phyloP scores from a whole-genome alignment of 2,888 invertebrate genomes.

The Chydorus sphaericus region DNA sequence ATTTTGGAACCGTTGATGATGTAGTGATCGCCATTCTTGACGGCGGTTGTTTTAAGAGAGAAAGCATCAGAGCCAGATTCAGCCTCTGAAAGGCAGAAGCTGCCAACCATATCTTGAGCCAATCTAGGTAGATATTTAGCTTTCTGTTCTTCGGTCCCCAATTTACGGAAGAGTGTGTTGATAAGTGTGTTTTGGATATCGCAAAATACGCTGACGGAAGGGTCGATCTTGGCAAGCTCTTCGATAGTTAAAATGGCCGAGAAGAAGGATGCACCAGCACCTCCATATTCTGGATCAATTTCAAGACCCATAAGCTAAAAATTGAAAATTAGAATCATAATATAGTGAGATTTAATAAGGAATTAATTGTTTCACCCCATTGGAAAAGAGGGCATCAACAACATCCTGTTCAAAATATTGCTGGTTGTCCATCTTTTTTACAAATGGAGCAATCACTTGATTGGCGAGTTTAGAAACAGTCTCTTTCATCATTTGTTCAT shows the following conservation, averaged over 20 bases:
- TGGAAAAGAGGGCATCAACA: conserved; percentile 67
- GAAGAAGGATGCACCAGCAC: conserved; percentile 78
- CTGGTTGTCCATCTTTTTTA: conserved; percentile 83
- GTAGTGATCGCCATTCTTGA: conserved; percentile 72
- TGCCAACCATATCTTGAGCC: conserved; percentile 67
- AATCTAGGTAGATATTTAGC: conserved; percentile 73
- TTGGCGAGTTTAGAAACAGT: conserved; percentile 81
- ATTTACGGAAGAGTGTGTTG: conserved; percentile 64
- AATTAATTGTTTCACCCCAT: conserved; percentile 50
- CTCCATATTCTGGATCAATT: conserved; percentile 71
- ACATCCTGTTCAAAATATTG: conserved; percentile 63
- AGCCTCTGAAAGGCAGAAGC: conserved; percentile 85
- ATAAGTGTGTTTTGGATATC: conserved; percentile 94
- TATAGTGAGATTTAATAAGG: conserved; percentile 6
- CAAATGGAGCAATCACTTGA: conserved; percentile 76
- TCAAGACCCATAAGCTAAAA: conserved; percentile 77
- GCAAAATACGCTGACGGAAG: conserved; percentile 70
- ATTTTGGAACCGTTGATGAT: conserved; percentile 88
- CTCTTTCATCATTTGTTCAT: conserved; percentile 81
- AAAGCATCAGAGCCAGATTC: conserved; percentile 91
- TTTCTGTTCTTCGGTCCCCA: conserved; percentile 77
- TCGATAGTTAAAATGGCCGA: conserved; percentile 79
- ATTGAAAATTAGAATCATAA: conserved; percentile 23
- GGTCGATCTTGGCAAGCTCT: conserved; percentile 84
- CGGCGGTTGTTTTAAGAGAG: conserved; percentile 79